Base-by-base conservation (phyloP, 2,113 vertebrate species). In the Phainopepla nitens region DNA sequence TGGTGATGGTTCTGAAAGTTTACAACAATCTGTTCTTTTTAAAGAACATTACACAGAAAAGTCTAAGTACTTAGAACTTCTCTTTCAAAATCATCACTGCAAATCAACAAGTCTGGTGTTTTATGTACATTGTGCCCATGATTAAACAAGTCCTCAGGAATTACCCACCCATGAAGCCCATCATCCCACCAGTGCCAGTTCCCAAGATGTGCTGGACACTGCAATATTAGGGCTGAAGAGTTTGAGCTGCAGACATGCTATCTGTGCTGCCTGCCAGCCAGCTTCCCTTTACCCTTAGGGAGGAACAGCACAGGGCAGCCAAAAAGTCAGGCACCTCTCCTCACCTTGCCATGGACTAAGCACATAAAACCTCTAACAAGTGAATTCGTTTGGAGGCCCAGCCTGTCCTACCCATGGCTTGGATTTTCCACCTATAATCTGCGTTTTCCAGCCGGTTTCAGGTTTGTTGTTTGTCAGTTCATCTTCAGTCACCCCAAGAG, bases 81-180 rank as follows among this genome's bases (percentile, higher is more conserved):
- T 66, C 94, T 95, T 87, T 85, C 60, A 89, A 93, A 95, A 62
- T 44, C 45, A 88, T 68, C 71, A 77, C 64, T 77, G 72, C 82
- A 94, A 96, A 95, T 95, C 82, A 93, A 36, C 17, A 76, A 91
- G 75, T 62, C 31, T 8, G 45, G 31, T 45, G 77, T n/a, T 62
- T 61, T 45, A 90, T 33, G 91, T 3, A 68, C 20, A 18, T 70
- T 60, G 56, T 57, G 89, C 49, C 86, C 85, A 68, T 23, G 35
- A 96, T 72, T 96, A 80, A 79, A 91, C 80, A 96, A 88, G 70
- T 84, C 93, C 85, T 94, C 82, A 83, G 75, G 97, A 94, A 97
- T 94, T 93, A 90, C 54, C 89, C 60, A 93, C 42, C 23, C 2
- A 0, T 3, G 19, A 82, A 80, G 15, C 10, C 61, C 24, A 23